Evolutionary conservation across 2,888 invertebrate genomes (phyloP).

Genomic region (Metallyticus violacea): DNA sequence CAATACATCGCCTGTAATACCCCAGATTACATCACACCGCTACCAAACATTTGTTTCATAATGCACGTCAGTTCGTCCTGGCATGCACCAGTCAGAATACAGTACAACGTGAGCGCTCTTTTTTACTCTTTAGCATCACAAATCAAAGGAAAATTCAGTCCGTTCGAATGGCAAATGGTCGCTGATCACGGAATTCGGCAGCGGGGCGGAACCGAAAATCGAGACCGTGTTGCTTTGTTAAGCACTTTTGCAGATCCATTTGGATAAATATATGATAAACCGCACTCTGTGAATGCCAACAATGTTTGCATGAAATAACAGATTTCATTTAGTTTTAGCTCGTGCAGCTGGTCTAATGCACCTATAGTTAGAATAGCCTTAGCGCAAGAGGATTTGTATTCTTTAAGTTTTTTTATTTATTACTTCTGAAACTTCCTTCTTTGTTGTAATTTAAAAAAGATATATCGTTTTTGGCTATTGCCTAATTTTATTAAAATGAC

Average conservation of each 20-base stretch:
- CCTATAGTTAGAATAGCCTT: neutral
- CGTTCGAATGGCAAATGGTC: neutral
- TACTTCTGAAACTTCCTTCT: too few relatives aligned
- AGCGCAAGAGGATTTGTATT: too few relatives aligned
- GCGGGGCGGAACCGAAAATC: neutral
- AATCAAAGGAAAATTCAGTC: neutral
- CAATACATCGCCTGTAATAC: neutral
- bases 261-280: neutral
- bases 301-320: neutral
- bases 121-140: neutral
- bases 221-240: neutral
- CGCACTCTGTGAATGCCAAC: neutral
- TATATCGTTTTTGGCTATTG: too few relatives aligned
- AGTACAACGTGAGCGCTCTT: too few relatives aligned
- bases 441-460: too few relatives aligned
- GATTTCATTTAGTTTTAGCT: neutral
- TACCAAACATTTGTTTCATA: neutral
- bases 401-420: too few relatives aligned
- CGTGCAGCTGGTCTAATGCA: neutral
- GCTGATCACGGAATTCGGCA: neutral
- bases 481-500: too few relatives aligned
- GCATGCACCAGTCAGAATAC: neutral
- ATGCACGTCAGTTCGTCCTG: neutral
- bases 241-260: neutral
- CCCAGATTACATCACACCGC: neutral